Conservation (phyloP, 2,888 invertebrate genomes). For the Torymus aiolomorphi region DNA sequence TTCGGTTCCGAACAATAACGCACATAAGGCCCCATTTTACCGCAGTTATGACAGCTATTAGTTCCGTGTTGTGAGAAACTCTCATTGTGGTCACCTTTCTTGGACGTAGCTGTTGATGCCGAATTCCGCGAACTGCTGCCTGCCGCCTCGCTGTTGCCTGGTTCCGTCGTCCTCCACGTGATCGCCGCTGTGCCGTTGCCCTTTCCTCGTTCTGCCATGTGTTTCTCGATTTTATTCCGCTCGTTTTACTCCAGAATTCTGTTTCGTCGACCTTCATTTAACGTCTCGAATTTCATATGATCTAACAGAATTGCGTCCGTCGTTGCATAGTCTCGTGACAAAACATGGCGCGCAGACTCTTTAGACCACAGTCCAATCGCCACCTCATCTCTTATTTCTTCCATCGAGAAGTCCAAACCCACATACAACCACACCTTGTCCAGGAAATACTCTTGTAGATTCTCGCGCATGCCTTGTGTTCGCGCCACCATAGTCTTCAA, state of each 20-base stretch:
- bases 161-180: not conserved
- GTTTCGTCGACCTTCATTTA: not conserved
- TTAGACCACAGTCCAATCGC: not conserved
- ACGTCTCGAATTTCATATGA: too few relatives aligned
- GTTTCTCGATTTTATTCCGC: too few relatives aligned
- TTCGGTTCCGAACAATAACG: not conserved
- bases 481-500: constrained; percentile 35
- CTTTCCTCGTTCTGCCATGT: not conserved
- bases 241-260: not conserved
- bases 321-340: not conserved
- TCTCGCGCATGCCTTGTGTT: constrained; percentile 23
- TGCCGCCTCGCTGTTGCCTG: not conserved
- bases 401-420: not conserved
- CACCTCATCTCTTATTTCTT: not conserved
- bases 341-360: not conserved
- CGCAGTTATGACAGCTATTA: too few relatives aligned
- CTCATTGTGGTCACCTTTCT: too few relatives aligned
- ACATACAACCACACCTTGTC: constrained; percentile 6
- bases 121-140: not conserved
- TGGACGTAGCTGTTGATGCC: not conserved
- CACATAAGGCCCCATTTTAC: not conserved
- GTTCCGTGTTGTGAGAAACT: too few relatives aligned
- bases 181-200: not conserved
- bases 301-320: not conserved
- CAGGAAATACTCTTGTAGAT: constrained; percentile 39